A percentile compares a stretch with the other conserved stretches of the same genome.
Conservation (phyloP, 2,888 invertebrate genomes). For the Steinernema scapterisci region DNA sequence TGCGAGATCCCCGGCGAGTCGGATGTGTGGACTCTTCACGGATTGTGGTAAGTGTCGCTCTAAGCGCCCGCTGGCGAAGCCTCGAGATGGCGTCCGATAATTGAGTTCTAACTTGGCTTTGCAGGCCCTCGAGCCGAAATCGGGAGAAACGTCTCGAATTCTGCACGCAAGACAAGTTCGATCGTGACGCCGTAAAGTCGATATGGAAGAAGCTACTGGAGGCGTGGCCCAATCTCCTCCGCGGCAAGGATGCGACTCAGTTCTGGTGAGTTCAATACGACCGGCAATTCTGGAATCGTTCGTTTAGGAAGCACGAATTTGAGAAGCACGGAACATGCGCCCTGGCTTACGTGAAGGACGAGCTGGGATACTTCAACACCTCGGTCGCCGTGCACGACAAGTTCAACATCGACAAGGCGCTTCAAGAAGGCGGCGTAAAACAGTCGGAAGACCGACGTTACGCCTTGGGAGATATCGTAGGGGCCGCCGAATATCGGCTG, state of each 20-base stretch:
- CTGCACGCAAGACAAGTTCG: constrained; percentile 43
- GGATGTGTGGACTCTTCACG: constrained; percentile 50
- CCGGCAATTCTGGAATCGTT: too few relatives aligned
- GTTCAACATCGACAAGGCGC: constrained; percentile 15
- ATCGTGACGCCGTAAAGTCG: constrained; percentile 40
- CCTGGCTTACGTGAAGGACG: constrained; percentile 40
- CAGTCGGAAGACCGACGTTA: background rate
- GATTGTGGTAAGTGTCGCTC: constrained; percentile 43
- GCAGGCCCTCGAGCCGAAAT: constrained; percentile 17
- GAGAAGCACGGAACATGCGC: constrained; percentile 56
- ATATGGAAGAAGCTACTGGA: constrained; percentile 41
- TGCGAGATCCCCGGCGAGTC: constrained; percentile 49
- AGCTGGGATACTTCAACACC: constrained; percentile 30
- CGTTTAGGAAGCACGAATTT: constrained; percentile 48
- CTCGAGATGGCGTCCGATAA: background rate
- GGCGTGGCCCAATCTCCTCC: constrained; percentile 50
- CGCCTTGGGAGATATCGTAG: background rate
- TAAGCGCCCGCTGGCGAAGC: too few relatives aligned
- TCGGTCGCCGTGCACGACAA: background rate
- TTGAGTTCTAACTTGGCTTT: background rate
- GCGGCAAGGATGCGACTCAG: constrained; percentile 39
- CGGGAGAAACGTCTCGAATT: background rate
- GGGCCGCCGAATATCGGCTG: background rate
- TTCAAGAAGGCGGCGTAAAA: constrained; percentile 1
- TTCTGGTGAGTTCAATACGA: constrained; percentile 44